phyloP scores from a whole-genome alignment of 2,888 invertebrate genomes.

The Dryobota labecula region DNA sequence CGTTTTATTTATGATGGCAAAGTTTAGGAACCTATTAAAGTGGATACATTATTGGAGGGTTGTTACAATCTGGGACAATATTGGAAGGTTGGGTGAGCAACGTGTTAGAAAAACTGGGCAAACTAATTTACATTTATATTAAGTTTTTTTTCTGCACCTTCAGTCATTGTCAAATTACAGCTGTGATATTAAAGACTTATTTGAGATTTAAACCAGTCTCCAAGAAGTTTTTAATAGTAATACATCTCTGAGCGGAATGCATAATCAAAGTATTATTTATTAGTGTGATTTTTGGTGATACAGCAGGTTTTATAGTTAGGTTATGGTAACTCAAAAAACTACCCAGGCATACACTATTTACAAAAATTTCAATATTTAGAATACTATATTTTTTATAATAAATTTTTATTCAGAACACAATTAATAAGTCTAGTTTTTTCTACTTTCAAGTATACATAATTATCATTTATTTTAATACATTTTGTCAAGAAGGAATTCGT shows the following conservation, averaged over 20 bases:
- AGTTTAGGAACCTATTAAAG: slow-evolving; percentile 69
- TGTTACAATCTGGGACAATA: slow-evolving; percentile 47
- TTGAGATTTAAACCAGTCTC: neutral
- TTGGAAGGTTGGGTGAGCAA: slow-evolving; percentile 25
- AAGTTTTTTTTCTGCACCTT: slow-evolving; percentile 32
- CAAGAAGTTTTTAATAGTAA: neutral
- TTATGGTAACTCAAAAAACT: too few species aligned
- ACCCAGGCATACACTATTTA: too few species aligned
- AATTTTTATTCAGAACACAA: too few species aligned
- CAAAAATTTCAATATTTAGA: too few species aligned
- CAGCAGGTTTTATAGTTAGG: too few species aligned
- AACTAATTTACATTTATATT: slow-evolving; percentile 45
- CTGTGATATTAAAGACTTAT: neutral
- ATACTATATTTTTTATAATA: too few species aligned
- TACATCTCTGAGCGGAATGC: neutral
- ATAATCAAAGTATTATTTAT: too few species aligned
- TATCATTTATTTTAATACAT: too few species aligned
- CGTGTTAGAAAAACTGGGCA: slow-evolving; percentile 27
- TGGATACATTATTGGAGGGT: slow-evolving; percentile 64
- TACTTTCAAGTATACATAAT: too few species aligned
- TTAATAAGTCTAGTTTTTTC: too few species aligned
- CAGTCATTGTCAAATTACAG: slow-evolving; percentile 6
- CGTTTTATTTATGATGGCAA: slow-evolving; percentile 75
- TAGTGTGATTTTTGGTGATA: too few species aligned
- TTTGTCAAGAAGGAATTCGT: too few species aligned